Evolutionary conservation across 2,113 vertebrate genomes (phyloP).

Genomic region (Apteryx mantelli): DNA sequence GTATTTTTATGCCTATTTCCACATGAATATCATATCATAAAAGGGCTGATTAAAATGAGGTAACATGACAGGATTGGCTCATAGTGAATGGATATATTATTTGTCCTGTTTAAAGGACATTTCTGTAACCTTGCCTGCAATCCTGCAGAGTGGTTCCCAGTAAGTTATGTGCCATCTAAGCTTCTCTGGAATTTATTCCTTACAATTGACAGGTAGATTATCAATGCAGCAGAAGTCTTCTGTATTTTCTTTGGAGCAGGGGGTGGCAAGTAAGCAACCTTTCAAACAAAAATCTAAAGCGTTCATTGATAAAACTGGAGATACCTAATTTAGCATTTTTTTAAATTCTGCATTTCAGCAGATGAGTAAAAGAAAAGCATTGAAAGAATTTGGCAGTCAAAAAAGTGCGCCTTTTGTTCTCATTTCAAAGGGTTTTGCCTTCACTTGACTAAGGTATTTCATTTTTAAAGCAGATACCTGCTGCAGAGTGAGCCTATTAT

Average conservation of each 20-base stretch:
- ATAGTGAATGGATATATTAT: slow-evolving; percentile 25
- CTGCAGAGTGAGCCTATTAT: neutral
- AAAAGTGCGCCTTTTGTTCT: neutral
- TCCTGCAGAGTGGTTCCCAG: slow-evolving; percentile 34
- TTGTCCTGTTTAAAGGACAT: slow-evolving; percentile 56
- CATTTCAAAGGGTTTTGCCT: slow-evolving; percentile 8
- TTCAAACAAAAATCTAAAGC: neutral
- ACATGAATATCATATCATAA: slow-evolving; percentile 59
- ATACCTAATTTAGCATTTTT: neutral
- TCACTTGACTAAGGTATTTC: slow-evolving; percentile 17
- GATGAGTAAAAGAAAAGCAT: neutral
- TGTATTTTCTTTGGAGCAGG: neutral
- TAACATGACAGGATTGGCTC: slow-evolving; percentile 34
- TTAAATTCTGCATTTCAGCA: slow-evolving; percentile 1
- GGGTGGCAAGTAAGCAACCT: neutral
- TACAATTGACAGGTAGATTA: neutral
- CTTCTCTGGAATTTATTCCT: slow-evolving; percentile 25
- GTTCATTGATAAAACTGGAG: slow-evolving; percentile 29
- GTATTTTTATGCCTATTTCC: slow-evolving; percentile 58
- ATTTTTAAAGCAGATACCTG: slow-evolving; percentile 39
- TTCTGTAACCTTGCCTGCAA: slow-evolving; percentile 42
- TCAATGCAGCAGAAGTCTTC: neutral
- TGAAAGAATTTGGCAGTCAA: neutral
- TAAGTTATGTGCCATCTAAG: slow-evolving; percentile 29
- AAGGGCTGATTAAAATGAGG: slow-evolving; percentile 62